Evolutionary conservation across 2,113 vertebrate species (phyloP).

Genomic region (Tamias sibiricus): DNA sequence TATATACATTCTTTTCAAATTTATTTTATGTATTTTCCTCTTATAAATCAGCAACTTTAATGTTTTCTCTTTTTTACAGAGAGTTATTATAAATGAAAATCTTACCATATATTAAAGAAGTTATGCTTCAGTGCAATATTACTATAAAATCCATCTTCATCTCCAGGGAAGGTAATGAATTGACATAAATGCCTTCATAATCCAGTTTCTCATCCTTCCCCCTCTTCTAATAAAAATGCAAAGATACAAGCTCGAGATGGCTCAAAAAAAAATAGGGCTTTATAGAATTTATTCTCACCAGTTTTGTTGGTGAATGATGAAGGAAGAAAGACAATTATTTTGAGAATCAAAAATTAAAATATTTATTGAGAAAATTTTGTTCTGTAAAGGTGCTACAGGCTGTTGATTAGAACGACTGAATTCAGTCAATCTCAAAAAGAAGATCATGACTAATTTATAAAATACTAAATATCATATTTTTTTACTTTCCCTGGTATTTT

Average conservation of each 20-base stretch:
- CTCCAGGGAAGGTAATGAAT: constrained; percentile 64
- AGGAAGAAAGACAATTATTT: constrained; percentile 47
- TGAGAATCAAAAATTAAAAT: constrained; percentile 44
- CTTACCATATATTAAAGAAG: background rate
- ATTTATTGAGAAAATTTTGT: constrained; percentile 11
- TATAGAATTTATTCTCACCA: background rate
- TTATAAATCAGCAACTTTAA: constrained; percentile 42
- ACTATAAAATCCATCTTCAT: constrained; percentile 58
- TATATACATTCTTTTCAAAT: background rate
- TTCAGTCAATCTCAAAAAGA: background rate
- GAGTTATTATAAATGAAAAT: constrained; percentile 65
- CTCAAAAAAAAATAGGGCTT: constrained; percentile 2
- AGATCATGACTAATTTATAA: constrained; percentile 13
- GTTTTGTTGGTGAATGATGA: constrained; percentile 19
- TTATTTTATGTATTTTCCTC: constrained; percentile 3
- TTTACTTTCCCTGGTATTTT: background rate
- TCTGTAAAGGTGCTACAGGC: background rate
- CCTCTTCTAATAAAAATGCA: constrained; percentile 66
- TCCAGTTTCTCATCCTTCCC: background rate
- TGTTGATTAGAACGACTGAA: background rate
- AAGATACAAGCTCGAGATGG: background rate
- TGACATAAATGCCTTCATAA: constrained; percentile 44
- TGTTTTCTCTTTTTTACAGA: constrained; percentile 10
- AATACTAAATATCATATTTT: constrained; percentile 6
- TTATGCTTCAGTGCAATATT: constrained; percentile 32